Percentiles rank a stretch among this genome's conserved stretches.
phyloP scores from a whole-genome alignment of 2,888 invertebrate genomes.

The Hemicrepidius hirtus region DNA sequence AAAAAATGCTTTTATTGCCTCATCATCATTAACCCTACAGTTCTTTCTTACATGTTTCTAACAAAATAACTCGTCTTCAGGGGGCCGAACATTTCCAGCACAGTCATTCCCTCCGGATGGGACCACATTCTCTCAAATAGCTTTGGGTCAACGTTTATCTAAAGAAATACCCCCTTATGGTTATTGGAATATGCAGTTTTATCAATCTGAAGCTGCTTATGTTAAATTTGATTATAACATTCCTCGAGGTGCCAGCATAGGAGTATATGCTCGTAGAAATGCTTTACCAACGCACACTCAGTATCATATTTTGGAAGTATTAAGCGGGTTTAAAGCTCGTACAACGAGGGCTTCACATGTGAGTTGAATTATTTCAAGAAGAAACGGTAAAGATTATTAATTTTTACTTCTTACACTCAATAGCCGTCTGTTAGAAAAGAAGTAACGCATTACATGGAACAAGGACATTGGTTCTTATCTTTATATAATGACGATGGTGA shows the following conservation, averaged over 20 bases:
- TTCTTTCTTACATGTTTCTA: conserved; percentile 20
- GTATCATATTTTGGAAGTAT: conserved; percentile 95
- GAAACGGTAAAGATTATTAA: not conserved
- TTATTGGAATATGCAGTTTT: conserved; percentile 98
- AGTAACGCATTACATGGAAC: conserved; percentile 95
- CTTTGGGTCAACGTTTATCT: conserved; percentile 89
- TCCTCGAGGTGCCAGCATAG: conserved; percentile 93
- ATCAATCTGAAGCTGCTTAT: conserved; percentile 94
- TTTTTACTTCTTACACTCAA: too few relatives aligned
- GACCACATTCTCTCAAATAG: conserved; percentile 92
- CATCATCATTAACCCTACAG: conserved; percentile 15
- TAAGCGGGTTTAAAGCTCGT: conserved; percentile 92
- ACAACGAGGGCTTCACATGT: conserved; percentile 90
- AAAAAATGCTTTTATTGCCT: conserved; percentile 38
- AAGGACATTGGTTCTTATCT: conserved; percentile 97
- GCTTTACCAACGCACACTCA: conserved; percentile 97
- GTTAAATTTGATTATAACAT: conserved; percentile 96
- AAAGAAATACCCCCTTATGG: conserved; percentile 94
- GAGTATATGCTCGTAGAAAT: conserved; percentile 95
- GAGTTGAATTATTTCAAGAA: conserved; percentile 72
- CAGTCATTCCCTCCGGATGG: conserved; percentile 95
- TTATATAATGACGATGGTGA: conserved; percentile 97
- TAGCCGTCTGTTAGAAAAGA: conserved; percentile 92
- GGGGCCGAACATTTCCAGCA: conserved; percentile 91
- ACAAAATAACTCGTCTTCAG: conserved; percentile 70